phyloP scores from a whole-genome alignment of 2,888 invertebrate species.

The Priocnemis perturbator region DNA sequence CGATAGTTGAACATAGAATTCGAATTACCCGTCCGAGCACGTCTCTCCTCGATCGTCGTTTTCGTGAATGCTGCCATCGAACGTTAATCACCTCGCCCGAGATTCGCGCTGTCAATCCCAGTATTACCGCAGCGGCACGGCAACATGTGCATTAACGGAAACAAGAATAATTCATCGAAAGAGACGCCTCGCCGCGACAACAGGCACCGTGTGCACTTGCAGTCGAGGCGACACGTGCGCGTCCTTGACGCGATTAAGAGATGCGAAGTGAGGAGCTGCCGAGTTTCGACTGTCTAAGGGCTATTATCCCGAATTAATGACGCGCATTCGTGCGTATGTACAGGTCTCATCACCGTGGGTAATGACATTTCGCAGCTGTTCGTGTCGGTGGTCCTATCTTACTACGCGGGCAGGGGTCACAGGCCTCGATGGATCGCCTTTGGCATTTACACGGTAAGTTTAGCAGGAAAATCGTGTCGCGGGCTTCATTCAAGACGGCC shows the following conservation, averaged over 20 bases:
- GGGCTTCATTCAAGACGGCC: no score
- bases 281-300: neutral
- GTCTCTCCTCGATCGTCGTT: no score
- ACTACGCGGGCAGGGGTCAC: slow-evolving; percentile 84
- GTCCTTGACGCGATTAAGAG: slow-evolving; percentile 4
- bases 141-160: neutral
- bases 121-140: no score
- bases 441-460: slow-evolving; percentile 75
- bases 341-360: slow-evolving; percentile 83
- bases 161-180: neutral
- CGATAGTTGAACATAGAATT: no score
- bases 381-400: slow-evolving; percentile 81
- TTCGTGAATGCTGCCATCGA: neutral
- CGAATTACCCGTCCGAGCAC: no score
- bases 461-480: neutral
- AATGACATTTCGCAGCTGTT: slow-evolving; percentile 85
- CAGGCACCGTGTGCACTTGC: neutral
- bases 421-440: slow-evolving; percentile 85
- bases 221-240: slow-evolving; percentile 10
- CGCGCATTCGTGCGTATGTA: slow-evolving; percentile 5
- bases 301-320: slow-evolving; percentile 1
- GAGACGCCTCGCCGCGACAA: slow-evolving; percentile 7
- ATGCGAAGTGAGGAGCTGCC: neutral
- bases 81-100: neutral
- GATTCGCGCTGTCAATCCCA: no score